phyloP scores from a whole-genome alignment of 2,113 vertebrate species.

The Sula dactylatra region DNA sequence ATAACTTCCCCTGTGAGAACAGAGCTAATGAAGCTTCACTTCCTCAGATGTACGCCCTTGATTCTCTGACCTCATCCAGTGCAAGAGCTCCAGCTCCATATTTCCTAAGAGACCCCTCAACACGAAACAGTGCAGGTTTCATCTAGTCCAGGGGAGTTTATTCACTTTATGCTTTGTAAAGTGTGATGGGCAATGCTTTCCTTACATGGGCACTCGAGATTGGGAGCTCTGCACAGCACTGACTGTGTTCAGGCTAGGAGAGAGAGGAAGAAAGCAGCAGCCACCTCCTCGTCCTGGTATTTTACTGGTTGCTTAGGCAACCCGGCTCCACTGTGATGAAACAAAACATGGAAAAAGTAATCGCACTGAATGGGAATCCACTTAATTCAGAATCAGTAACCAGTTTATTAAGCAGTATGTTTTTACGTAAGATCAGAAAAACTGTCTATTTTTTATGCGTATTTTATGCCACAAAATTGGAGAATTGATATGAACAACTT shows the following conservation, averaged over 20 bases:
- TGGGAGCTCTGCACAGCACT: background rate
- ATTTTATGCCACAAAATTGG: background rate
- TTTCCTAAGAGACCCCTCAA: background rate
- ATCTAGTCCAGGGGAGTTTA: background rate
- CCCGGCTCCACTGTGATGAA: background rate
- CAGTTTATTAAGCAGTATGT: background rate
- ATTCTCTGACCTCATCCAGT: background rate
- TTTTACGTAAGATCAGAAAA: background rate
- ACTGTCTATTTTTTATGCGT: rapidly evolving
- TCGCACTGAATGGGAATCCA: constrained; percentile 20
- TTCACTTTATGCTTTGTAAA: background rate
- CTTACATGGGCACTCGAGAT: rapidly evolving
- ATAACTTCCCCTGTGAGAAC: background rate
- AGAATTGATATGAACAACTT: background rate
- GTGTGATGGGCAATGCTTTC: background rate
- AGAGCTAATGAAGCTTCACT: background rate
- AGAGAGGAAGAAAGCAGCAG: background rate
- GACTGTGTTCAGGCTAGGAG: background rate
- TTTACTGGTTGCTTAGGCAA: constrained; percentile 53
- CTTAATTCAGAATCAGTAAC: background rate
- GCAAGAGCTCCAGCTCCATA: background rate
- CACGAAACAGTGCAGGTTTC: background rate
- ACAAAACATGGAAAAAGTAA: background rate
- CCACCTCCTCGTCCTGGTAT: background rate
- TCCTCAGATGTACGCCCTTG: background rate